These are phyloP conservation scores for Eristalis intricaria DNA, from an alignment of 2,888 invertebrate genomes.

Conservation along the genomic window DNA sequence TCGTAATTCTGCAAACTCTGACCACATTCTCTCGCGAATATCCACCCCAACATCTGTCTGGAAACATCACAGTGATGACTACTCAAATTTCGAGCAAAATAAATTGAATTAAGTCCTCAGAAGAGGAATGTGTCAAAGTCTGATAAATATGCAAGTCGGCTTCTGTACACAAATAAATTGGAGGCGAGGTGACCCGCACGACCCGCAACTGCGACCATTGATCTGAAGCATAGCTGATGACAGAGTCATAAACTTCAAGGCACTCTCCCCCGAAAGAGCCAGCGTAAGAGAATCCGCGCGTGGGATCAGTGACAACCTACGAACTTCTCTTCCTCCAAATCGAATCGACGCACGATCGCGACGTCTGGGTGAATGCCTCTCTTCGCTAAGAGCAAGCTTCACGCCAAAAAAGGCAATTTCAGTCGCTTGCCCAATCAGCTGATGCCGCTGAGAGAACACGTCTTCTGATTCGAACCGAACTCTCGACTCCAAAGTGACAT, in stretches of 20 bases:
- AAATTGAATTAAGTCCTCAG: background rate
- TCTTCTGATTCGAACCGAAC: background rate
- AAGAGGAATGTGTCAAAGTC: background rate
- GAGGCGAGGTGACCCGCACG: background rate
- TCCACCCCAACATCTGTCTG: background rate
- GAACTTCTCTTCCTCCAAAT: background rate
- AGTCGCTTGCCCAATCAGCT: conserved; percentile 23
- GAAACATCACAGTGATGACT: background rate
- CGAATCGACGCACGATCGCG: too few relatives aligned
- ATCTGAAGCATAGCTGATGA: background rate
- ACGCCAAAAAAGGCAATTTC: background rate
- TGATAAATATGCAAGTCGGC: background rate
- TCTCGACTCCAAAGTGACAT: conserved; percentile 10
- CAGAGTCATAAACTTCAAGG: background rate
- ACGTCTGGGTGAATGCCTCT: background rate
- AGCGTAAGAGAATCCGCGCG: background rate
- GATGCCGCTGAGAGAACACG: background rate
- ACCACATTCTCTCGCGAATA: background rate
- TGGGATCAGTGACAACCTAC: background rate
- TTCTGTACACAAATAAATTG: background rate
- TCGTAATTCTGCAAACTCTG: background rate
- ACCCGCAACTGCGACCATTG: background rate
- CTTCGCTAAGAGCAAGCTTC: background rate
- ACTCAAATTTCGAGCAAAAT: background rate
- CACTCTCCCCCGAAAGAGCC: background rate